Percentiles rank a stretch among this genome's conserved stretches.
These are phyloP conservation scores for Nomia melanderi DNA, from an alignment of 1,140 invertebrate species.

Conservation along the genomic window DNA sequence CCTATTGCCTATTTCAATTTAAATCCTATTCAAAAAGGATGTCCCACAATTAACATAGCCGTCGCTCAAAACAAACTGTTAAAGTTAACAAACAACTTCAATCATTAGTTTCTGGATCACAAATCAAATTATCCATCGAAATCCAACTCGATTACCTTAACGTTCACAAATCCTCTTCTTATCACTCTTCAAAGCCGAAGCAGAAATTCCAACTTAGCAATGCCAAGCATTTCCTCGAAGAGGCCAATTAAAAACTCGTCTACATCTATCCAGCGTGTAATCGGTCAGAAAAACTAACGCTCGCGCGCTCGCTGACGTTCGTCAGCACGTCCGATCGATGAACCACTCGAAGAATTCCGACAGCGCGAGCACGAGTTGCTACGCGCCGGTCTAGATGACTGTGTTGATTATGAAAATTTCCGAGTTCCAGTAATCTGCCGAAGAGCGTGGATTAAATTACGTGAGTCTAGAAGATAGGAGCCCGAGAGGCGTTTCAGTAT, in stretches of 20 bases:
- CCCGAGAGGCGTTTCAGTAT: no score
- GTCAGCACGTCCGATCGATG: neutral
- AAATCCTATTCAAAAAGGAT: no score
- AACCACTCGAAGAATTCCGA: neutral
- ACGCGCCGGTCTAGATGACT: neutral
- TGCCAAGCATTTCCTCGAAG: neutral
- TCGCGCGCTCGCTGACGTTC: neutral
- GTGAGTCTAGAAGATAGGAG: neutral
- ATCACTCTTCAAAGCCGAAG: neutral
- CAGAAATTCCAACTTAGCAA: slow-evolving; percentile 11
- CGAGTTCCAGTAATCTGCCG: slow-evolving; percentile 31
- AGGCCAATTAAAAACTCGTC: neutral
- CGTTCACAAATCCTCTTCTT: neutral
- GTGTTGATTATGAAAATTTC: slow-evolving; percentile 43
- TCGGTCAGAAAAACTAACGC: slow-evolving; percentile 1
- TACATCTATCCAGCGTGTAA: slow-evolving; percentile 20
- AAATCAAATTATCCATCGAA: no score
- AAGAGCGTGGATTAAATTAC: slow-evolving; percentile 37
- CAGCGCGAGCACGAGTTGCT: slow-evolving; percentile 9
- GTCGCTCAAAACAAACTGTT: no score
- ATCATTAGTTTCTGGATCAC: no score
- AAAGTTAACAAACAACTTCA: no score
- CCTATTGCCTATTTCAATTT: no score
- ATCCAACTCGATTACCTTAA: no score
- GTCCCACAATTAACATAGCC: no score